A percentile compares a stretch with the other conserved stretches of the same genome.
Evolutionary conservation across 64 coral and sea anemone species (phyloP).

Genomic region (Montipora efflorescens): DNA sequence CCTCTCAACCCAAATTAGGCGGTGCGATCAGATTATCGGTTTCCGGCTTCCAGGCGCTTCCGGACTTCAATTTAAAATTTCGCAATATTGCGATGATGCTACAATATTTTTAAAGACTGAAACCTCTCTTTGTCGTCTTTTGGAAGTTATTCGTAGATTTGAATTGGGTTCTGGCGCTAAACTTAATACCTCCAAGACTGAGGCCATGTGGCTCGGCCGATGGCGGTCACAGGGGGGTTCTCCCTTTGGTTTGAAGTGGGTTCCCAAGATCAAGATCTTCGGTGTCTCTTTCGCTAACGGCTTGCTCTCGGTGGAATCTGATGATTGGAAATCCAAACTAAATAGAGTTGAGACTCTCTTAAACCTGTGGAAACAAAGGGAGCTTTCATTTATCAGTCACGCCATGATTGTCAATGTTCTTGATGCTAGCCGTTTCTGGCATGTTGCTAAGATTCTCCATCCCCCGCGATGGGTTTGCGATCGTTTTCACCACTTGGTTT

Average conservation of each 20-base stretch:
- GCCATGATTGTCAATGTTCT: too few relatives aligned
- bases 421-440: too few relatives aligned
- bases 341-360: not conserved
- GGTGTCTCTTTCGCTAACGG: slow-evolving; percentile 19
- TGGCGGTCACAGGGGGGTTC: not conserved
- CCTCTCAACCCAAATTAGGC: not conserved
- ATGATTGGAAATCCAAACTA: not conserved
- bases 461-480: too few relatives aligned
- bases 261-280: not conserved
- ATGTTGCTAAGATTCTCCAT: too few relatives aligned
- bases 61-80: not conserved
- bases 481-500: not conserved
- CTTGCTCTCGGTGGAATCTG: not conserved
- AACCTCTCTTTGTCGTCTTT: not conserved
- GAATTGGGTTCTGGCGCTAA: not conserved
- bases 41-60: slow-evolving; percentile 19
- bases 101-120: not conserved
- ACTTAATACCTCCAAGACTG: not conserved
- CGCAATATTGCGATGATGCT: slow-evolving; percentile 48
- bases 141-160: not conserved
- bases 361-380: not conserved
- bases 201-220: slow-evolving; percentile 26
- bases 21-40: not conserved
- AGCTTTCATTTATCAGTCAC: not conserved
- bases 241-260: slow-evolving; percentile 11